Conservation (phyloP, 1,140 invertebrate species). For the Drosophila nigrodunni region DNA sequence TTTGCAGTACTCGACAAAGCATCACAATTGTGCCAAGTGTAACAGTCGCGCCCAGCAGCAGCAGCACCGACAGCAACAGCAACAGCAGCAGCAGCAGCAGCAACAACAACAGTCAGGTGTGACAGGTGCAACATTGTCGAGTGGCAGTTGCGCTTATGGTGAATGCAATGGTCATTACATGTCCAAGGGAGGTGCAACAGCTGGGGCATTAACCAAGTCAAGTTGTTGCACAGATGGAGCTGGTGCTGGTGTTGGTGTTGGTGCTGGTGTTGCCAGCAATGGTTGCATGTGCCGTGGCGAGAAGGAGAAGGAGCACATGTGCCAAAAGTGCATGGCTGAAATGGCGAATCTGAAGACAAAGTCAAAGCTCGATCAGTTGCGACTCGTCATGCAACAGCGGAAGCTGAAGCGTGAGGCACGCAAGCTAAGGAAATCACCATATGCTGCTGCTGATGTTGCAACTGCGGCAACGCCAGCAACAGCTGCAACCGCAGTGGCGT, state of each 20-base stretch:
- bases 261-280: slow-evolving; percentile 1
- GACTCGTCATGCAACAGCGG: slow-evolving; percentile 94
- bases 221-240: slow-evolving; percentile 22
- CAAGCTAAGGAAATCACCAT: slow-evolving; percentile 90
- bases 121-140: slow-evolving; percentile 23
- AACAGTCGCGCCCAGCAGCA: slow-evolving; percentile 65
- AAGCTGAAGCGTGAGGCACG: slow-evolving; percentile 92
- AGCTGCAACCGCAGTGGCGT: neutral
- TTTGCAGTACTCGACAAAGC: slow-evolving; percentile 63
- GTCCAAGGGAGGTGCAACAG: slow-evolving; percentile 13
- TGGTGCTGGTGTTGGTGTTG: slow-evolving; percentile 33
- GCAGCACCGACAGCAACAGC: slow-evolving; percentile 32
- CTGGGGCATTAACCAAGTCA: slow-evolving; percentile 16
- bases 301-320: slow-evolving; percentile 62
- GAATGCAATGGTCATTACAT: slow-evolving; percentile 74
- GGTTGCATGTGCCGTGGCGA: slow-evolving; percentile 73
- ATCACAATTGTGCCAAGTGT: slow-evolving; percentile 75
- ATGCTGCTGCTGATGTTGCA: slow-evolving; percentile 77
- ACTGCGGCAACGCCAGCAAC: slow-evolving; percentile 5
- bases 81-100: slow-evolving; percentile 46
- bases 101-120: slow-evolving; percentile 36
- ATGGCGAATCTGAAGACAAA: slow-evolving; percentile 92
- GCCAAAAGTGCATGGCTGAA: slow-evolving; percentile 85
- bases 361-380: slow-evolving; percentile 93
- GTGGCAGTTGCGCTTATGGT: slow-evolving; percentile 61